Percentiles rank a stretch among this genome's conserved stretches.
These are phyloP conservation scores for Cygnus olor DNA, from an alignment of 2,797 vertebrate species.

Conservation along the genomic window DNA sequence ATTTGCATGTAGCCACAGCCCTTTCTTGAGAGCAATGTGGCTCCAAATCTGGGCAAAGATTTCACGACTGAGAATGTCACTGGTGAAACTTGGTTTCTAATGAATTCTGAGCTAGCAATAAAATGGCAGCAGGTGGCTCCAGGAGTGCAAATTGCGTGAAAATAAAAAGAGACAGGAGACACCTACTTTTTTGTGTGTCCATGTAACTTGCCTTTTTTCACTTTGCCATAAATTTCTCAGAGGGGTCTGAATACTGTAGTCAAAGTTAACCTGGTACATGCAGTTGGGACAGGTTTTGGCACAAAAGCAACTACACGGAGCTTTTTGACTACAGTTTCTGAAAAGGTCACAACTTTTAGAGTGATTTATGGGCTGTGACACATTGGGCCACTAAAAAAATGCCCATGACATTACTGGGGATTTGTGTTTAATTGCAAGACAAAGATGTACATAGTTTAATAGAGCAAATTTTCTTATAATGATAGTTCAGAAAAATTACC, in stretches of 20 bases:
- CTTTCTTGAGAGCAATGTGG: neutral
- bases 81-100: neutral
- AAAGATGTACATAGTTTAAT: neutral
- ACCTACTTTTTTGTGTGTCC: neutral
- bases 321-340: neutral
- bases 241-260: neutral
- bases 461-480: neutral
- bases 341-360: neutral
- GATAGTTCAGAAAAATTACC: neutral
- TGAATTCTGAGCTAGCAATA: neutral
- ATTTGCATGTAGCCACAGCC: neutral
- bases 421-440: neutral
- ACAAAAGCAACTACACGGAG: neutral
- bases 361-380: neutral
- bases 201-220: neutral
- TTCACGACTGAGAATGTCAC: constrained; percentile 17
- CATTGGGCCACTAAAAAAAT: neutral
- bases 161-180: neutral
- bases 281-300: neutral
- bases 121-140: constrained; percentile 23
- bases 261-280: neutral
- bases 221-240: neutral
- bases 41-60: neutral
- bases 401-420: fast-evolving
- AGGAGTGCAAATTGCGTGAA: neutral